phyloP scores from a whole-genome alignment of 2,888 invertebrate genomes.

The Brenthis ino region DNA sequence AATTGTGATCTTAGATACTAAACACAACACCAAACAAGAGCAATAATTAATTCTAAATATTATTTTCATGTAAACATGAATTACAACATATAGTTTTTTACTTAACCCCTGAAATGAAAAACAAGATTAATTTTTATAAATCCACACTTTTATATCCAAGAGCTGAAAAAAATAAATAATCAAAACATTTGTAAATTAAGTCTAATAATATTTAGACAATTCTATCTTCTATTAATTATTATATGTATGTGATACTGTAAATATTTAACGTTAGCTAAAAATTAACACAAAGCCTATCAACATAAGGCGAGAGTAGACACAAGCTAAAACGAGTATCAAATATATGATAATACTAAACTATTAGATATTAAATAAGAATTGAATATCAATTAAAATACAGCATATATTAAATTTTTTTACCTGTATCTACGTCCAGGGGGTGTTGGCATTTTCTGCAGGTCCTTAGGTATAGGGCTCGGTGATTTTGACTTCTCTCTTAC shows the following conservation, averaged over 20 bases:
- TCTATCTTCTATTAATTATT: no score
- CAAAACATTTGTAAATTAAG: background rate
- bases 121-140: background rate
- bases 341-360: no score
- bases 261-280: no score
- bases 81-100: background rate
- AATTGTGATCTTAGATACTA: background rate
- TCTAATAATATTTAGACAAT: no score
- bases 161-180: background rate
- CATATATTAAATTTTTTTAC: constrained; percentile 44
- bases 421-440: constrained; percentile 89
- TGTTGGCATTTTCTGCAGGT: constrained; percentile 86
- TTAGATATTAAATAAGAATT: no score
- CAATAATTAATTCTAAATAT: background rate
- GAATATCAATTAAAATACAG: no score
- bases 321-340: no score
- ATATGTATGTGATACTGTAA: no score
- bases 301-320: no score
- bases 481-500: constrained; percentile 87
- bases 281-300: no score
- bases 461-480: constrained; percentile 90
- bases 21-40: background rate
- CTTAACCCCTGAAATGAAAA: constrained; percentile 7
- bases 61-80: background rate
- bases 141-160: background rate